Evolutionary conservation across 2,888 invertebrate genomes (phyloP).

Genomic region (Spilosoma lubricipeda): DNA sequence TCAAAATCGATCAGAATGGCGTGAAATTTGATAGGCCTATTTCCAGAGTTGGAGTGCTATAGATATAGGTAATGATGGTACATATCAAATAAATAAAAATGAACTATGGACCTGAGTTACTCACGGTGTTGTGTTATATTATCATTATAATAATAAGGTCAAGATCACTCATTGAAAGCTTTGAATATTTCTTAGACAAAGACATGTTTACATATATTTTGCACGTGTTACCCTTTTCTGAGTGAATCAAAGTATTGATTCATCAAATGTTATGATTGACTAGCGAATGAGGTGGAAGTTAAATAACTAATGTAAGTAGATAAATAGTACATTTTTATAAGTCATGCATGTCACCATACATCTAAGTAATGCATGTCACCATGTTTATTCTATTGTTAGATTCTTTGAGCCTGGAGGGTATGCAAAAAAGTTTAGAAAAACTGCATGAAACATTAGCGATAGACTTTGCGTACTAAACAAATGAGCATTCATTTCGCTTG

Average conservation of each 20-base stretch:
- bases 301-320: neutral
- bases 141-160: conserved; percentile 5
- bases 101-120: neutral
- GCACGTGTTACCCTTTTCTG: conserved; percentile 15
- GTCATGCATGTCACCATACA: no score
- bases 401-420: no score
- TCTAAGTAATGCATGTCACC: no score
- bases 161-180: conserved; percentile 6
- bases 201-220: conserved; percentile 15
- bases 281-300: neutral
- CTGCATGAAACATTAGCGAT: no score
- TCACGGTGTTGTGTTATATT: neutral
- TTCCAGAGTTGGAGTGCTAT: no score
- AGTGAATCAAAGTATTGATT: conserved; percentile 32
- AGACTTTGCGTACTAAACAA: no score
- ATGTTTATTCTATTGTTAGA: no score
- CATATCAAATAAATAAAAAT: neutral
- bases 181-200: conserved; percentile 12
- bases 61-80: no score
- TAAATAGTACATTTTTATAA: neutral
- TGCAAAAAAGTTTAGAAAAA: no score
- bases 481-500: no score
- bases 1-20: no score
- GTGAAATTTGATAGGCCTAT: no score
- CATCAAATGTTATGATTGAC: conserved; percentile 13